Conservation (phyloP, 2,888 invertebrate species). For the Papilio protenor region DNA sequence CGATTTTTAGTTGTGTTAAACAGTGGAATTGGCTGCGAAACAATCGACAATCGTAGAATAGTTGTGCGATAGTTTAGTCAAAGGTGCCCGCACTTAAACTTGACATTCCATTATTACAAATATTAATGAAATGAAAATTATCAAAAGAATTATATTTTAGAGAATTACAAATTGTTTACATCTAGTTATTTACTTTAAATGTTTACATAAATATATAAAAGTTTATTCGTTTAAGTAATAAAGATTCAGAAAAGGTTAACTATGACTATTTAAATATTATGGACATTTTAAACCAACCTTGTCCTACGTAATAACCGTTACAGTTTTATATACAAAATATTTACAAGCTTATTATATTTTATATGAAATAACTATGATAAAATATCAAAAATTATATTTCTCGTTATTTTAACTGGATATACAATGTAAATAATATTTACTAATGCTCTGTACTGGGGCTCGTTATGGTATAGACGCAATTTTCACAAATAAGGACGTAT, state of each 20-base stretch:
- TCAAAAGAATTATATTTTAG: neutral
- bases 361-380: slow-evolving; percentile 43
- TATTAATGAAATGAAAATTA: neutral
- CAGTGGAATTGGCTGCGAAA: no score
- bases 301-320: neutral
- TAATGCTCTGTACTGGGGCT: slow-evolving; percentile 7
- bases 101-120: neutral
- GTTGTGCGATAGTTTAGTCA: no score
- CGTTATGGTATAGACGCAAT: slow-evolving; percentile 31
- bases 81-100: no score
- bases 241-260: no score
- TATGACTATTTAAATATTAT: slow-evolving; percentile 18
- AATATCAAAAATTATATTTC: slow-evolving; percentile 41
- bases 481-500: slow-evolving; percentile 39
- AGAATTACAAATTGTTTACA: neutral
- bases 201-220: no score
- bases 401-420: slow-evolving; percentile 10
- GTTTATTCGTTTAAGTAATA: no score
- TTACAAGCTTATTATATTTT: slow-evolving; percentile 47
- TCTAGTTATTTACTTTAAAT: no score
- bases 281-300: slow-evolving; percentile 28
- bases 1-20: no score
- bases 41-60: no score
- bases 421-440: slow-evolving; percentile 7
- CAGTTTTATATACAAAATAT: slow-evolving; percentile 48